Percentiles rank a stretch among this genome's conserved stretches.
These are phyloP conservation scores for Caenorhabditis panamensis DNA, from an alignment of 2,888 invertebrate species.

Conservation along the genomic window DNA sequence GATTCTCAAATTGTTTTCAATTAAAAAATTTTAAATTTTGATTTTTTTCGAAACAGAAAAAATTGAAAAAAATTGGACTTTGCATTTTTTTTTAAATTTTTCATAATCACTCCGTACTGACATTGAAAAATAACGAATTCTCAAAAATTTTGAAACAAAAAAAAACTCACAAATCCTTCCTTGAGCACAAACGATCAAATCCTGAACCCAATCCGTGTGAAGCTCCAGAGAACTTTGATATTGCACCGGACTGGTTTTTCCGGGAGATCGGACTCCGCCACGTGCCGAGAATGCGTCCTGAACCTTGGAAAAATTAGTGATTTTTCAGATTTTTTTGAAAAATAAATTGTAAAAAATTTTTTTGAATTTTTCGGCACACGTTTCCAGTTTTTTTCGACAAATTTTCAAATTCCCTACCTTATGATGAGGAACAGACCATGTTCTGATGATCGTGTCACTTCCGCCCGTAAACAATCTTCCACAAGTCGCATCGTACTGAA, in stretches of 20 bases:
- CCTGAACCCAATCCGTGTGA: slow-evolving; percentile 99
- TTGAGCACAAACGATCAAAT: slow-evolving; percentile 96
- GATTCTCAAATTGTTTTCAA: too few relatives aligned
- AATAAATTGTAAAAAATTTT: too few relatives aligned
- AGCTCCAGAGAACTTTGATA: slow-evolving; percentile 97
- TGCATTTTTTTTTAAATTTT: too few relatives aligned
- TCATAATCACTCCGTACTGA: too few relatives aligned
- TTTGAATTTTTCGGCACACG: slow-evolving; percentile 7
- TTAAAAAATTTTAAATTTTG: too few relatives aligned
- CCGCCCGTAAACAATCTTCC: slow-evolving; percentile 96
- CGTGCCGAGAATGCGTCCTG: slow-evolving; percentile 58
- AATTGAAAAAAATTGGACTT: too few relatives aligned
- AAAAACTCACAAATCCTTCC: slow-evolving; percentile 89
- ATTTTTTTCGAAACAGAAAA: too few relatives aligned
- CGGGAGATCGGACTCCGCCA: slow-evolving; percentile 48
- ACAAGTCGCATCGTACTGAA: slow-evolving; percentile 92
- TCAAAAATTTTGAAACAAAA: not conserved
- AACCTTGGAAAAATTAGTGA: not conserved
- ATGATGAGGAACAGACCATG: slow-evolving; percentile 85
- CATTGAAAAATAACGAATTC: too few relatives aligned
- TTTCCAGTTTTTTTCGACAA: slow-evolving; percentile 1
- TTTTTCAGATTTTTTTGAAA: too few relatives aligned
- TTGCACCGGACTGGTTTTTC: slow-evolving; percentile 83
- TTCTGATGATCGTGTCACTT: slow-evolving; percentile 94
- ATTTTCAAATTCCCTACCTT: slow-evolving; percentile 18